Base-by-base conservation (phyloP, 2,113 vertebrate genomes). In the Zosterops hypoxanthus region DNA sequence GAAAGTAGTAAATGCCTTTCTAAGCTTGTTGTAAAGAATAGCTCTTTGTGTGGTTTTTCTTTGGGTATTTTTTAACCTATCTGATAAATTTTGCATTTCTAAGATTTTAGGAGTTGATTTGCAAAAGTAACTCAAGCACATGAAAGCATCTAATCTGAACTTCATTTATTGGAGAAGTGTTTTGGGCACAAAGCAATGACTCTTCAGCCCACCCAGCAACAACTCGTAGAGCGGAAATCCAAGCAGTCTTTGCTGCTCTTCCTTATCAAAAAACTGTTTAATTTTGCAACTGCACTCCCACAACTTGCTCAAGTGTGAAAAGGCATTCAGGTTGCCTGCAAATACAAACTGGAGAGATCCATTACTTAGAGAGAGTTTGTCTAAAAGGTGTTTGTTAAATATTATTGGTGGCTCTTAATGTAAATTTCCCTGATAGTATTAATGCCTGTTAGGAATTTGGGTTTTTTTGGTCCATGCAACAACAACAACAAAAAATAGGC, bases 371-470 rank as follows among this genome's bases (percentile, higher is more conserved):
- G 26, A 36, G 2, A 31, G 10, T 50, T 66, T 83, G 14, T n/a
- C 39, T 77, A 46, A 86, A 69, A 82, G 14, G 1, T 59, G 22
- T 52, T 73, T 82, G 9, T 36, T 76, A 73, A 52, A 65, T 22
- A 13, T 68, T 76, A 47, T 16, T 0, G 0, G 36, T 56, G 59
- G 11, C 12, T 76, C 6, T 60, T 79, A 39, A 26, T 39, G 12
- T 41, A 26, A 70, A 44, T 91, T 82, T 87, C 78, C 15, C 18
- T 75, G 20, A 52, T 29, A 34, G 26, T 5, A 56, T 26, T 23
- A 86, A 91, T 39, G 39, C 9, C 4, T 86, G 44, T 77, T 26
- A 86, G 22, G 6, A 36, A 11, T 66, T 84, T 73, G 34, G 17
- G 8, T 19, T 82, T 47, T 52, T 87, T 81, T 21, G n/a, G 31